A percentile compares a stretch with the other conserved stretches of the same genome.
phyloP scores from a whole-genome alignment of 2,113 vertebrate species.

The Melozone crissalis region DNA sequence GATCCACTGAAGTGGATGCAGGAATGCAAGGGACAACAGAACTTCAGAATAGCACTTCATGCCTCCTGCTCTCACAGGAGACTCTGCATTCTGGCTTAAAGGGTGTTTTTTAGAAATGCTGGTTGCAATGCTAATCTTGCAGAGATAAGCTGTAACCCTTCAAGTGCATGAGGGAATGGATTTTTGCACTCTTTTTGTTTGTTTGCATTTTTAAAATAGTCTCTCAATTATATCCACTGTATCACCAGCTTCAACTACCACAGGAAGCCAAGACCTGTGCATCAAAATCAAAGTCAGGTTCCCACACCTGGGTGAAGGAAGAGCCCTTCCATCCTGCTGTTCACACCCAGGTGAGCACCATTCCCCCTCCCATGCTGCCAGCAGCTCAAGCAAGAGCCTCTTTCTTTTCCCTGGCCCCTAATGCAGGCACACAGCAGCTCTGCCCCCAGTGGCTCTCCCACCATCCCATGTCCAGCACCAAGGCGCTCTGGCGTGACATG shows the following conservation, averaged over 20 bases:
- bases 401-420: not conserved
- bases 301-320: not conserved
- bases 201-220: not conserved
- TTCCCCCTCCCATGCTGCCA: not conserved
- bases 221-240: not conserved
- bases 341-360: not conserved
- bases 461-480: not conserved
- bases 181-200: not conserved
- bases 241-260: not conserved
- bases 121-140: not conserved
- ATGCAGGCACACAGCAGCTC: not conserved
- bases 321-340: not conserved
- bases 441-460: not conserved
- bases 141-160: not conserved
- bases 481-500: not conserved
- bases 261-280: not conserved
- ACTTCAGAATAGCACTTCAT: not conserved
- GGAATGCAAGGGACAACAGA: not conserved
- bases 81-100: not conserved
- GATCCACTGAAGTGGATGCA: not conserved
- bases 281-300: not conserved
- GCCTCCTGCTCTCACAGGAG: not conserved
- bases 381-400: not conserved
- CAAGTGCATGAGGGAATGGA: not conserved
- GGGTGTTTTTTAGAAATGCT: not conserved